phyloP scores from a whole-genome alignment of 92 coral and sea anemone species.

The Phenganax marumi region DNA sequence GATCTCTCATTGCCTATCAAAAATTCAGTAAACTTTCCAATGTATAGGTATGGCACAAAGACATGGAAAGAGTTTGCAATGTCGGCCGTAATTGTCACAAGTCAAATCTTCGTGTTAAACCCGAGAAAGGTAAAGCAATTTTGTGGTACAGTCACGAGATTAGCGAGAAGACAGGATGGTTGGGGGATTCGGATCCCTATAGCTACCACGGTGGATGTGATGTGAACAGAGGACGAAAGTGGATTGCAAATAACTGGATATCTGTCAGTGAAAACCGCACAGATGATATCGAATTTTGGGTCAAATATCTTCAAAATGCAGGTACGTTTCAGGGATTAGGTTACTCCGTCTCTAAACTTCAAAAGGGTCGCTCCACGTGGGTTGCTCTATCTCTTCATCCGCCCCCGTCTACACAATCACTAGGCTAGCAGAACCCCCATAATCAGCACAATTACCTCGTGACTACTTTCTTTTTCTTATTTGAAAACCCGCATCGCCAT shows the following conservation, averaged over 20 bases:
- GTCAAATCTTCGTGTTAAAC: slow-evolving; percentile 39
- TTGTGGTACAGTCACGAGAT: slow-evolving; percentile 38
- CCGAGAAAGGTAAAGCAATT: slow-evolving; percentile 42
- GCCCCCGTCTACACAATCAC: too few species aligned
- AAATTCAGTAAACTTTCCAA: too few species aligned
- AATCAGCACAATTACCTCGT: too few species aligned
- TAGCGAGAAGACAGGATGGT: slow-evolving; percentile 24
- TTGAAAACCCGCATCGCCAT: too few species aligned
- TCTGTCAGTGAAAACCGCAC: slow-evolving; percentile 40
- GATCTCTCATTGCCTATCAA: too few species aligned
- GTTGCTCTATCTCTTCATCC: too few species aligned
- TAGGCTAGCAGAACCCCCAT: too few species aligned
- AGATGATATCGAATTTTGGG: slow-evolving; percentile 28
- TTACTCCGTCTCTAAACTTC: too few species aligned
- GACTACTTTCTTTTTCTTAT: too few species aligned
- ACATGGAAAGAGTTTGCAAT: slow-evolving; percentile 30
- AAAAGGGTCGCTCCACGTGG: too few species aligned
- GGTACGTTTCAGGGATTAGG: background rate
- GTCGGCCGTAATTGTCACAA: slow-evolving; percentile 33
- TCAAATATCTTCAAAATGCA: background rate
- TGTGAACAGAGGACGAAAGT: slow-evolving; percentile 25
- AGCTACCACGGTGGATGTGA: slow-evolving; percentile 42
- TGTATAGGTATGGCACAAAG: slow-evolving; percentile 13
- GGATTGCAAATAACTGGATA: slow-evolving; percentile 45
- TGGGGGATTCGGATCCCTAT: slow-evolving; percentile 35